Evolutionary conservation across 1,140 invertebrate species (phyloP).

Genomic region (Drosophila subobscura): DNA sequence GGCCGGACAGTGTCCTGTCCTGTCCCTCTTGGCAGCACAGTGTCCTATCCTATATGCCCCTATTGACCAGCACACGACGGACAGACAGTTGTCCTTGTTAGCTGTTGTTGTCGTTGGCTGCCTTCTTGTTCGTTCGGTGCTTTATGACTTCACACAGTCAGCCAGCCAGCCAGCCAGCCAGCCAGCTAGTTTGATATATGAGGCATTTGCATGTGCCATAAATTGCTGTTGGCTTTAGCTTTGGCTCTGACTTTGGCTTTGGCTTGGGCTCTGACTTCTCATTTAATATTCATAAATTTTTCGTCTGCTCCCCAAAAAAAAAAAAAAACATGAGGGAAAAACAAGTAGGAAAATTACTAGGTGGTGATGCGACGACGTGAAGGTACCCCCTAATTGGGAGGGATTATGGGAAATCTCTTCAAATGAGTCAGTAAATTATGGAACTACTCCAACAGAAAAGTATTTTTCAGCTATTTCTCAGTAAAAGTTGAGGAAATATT

Average conservation of each 20-base stretch:
- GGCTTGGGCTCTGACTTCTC: conserved; percentile 45
- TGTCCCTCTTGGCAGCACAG: conserved; percentile 32
- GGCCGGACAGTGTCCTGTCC: conserved; percentile 51
- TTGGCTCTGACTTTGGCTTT: neutral
- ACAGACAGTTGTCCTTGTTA: conserved; percentile 1
- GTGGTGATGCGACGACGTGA: no score
- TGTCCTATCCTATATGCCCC: conserved; percentile 40
- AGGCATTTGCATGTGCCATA: conserved; percentile 79
- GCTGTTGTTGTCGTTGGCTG: neutral
- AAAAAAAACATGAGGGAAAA: conserved; percentile 25
- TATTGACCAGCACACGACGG: conserved; percentile 19
- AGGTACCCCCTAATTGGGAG: no score
- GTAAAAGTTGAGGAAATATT: no score
- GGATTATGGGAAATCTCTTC: no score
- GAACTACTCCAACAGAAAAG: no score
- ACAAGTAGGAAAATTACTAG: conserved; percentile 38
- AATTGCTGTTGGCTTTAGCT: conserved; percentile 54
- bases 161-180: conserved; percentile 4
- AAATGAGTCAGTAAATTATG: no score
- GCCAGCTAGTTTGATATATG: conserved; percentile 62
- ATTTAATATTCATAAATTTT: conserved; percentile 82
- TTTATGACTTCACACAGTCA: conserved; percentile 70
- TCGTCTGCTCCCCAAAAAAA: conserved; percentile 3
- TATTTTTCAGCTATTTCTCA: no score
- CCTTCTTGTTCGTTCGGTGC: conserved; percentile 17